Evolutionary conservation across 2,797 vertebrate species (phyloP).

Genomic region (Sebastes vulpes): DNA sequence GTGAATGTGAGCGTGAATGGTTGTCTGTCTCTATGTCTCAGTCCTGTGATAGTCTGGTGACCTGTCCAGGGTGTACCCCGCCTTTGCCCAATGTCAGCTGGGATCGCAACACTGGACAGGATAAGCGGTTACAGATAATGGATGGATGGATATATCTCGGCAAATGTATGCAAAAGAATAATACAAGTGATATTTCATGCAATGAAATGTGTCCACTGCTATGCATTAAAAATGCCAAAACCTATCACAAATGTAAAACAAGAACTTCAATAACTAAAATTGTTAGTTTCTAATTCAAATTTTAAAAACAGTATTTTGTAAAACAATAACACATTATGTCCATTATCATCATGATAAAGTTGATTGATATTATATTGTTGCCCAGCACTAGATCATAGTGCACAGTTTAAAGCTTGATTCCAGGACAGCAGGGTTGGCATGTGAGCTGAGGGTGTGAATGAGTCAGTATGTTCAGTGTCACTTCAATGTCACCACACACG

Average conservation of each 20-base stretch:
- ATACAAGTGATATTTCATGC: not conserved
- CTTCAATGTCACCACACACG: slow-evolving; percentile 37
- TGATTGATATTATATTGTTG: not conserved
- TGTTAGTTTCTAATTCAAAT: not conserved
- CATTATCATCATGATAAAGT: not conserved
- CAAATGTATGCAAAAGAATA: not conserved
- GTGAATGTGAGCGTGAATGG: too few species aligned
- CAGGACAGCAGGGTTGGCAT: slow-evolving; percentile 17
- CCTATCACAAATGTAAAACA: not conserved
- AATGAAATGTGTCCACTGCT: not conserved
- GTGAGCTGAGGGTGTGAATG: slow-evolving; percentile 42
- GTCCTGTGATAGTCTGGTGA: too few species aligned
- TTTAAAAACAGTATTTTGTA: not conserved
- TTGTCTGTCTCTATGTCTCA: too few species aligned
- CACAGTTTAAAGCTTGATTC: not conserved
- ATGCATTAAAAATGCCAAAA: not conserved
- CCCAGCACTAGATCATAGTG: not conserved
- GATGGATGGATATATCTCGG: not conserved
- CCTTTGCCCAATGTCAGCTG: too few species aligned
- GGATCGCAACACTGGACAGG: too few species aligned
- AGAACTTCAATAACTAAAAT: not conserved
- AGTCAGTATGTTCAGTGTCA: slow-evolving; percentile 40
- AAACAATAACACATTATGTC: not conserved
- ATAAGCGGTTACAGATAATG: too few species aligned
- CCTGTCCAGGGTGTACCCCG: too few species aligned